A percentile compares a stretch with the other conserved stretches of the same genome.
phyloP scores from a whole-genome alignment of 2,888 invertebrate genomes.

The Zaprionus obscuricornis region DNA sequence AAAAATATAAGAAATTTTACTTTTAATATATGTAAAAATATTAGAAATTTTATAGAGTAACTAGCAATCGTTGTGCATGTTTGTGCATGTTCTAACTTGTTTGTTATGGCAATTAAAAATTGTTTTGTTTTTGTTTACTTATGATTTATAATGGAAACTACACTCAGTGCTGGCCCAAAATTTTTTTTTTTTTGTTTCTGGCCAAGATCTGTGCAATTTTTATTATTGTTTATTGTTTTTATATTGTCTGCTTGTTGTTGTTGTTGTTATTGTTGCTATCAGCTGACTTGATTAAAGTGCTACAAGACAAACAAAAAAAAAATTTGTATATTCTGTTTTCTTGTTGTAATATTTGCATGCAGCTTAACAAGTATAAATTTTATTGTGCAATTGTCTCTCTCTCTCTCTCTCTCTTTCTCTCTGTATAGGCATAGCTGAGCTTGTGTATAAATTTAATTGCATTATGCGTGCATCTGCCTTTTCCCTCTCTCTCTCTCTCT shows the following conservation, averaged over 20 bases:
- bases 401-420: neutral
- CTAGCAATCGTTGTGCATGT: neutral
- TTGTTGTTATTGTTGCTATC: constrained; percentile 32
- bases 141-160: constrained; percentile 39
- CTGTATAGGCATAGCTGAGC: too few relatives aligned
- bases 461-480: neutral
- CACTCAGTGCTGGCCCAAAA: constrained; percentile 16
- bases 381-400: neutral
- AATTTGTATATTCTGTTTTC: too few relatives aligned
- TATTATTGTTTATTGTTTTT: constrained; percentile 7
- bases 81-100: constrained; percentile 20
- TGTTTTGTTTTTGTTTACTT: constrained; percentile 41
- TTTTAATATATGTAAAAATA: too few relatives aligned
- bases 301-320: constrained; percentile 20
- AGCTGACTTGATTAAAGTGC: constrained; percentile 55
- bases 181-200: too few relatives aligned
- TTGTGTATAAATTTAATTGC: constrained; percentile 31
- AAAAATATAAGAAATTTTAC: too few relatives aligned
- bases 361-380: constrained; percentile 29
- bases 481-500: too few relatives aligned
- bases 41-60: too few relatives aligned
- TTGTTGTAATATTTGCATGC: constrained; percentile 29
- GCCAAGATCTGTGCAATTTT: constrained; percentile 37
- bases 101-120: constrained; percentile 60
- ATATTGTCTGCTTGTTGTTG: neutral